A percentile compares a stretch with the other conserved stretches of the same genome.
Conservation (phyloP, 2,888 invertebrate species). For the Scaptomyza tumidula region DNA sequence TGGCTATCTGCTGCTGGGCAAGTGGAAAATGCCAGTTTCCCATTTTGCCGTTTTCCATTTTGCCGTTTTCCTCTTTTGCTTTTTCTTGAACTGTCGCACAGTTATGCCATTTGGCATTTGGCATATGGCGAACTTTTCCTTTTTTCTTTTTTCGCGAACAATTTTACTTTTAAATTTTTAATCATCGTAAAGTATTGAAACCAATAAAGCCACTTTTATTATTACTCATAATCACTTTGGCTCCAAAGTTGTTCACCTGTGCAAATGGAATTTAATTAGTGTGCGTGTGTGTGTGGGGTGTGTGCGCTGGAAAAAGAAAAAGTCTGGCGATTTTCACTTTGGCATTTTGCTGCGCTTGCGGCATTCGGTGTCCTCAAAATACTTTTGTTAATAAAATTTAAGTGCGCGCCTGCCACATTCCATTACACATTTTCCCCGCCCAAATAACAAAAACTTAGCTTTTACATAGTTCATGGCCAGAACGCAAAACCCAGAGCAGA, state of each 20-base stretch:
- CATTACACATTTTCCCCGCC: constrained; percentile 15
- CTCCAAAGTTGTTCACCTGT: constrained; percentile 27
- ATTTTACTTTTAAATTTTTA: constrained; percentile 26
- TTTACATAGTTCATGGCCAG: constrained; percentile 62
- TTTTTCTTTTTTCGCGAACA: constrained; percentile 22
- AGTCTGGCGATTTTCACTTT: constrained; percentile 39
- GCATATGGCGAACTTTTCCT: constrained; percentile 24
- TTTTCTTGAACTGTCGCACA: constrained; percentile 22
- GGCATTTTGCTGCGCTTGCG: constrained; percentile 56
- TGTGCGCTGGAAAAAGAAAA: constrained; percentile 11
- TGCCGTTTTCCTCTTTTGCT: constrained; percentile 32
- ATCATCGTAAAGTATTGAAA: constrained; percentile 3
- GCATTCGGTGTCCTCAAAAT: constrained; percentile 57
- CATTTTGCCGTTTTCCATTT: constrained; percentile 43
- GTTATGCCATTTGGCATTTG: constrained; percentile 40
- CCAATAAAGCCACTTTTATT: constrained; percentile 3
- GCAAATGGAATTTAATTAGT: constrained; percentile 59
- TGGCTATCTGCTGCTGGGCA: constrained; percentile 51
- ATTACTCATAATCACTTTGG: constrained; percentile 16
- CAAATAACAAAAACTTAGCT: constrained; percentile 59
- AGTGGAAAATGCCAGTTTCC: constrained; percentile 70
- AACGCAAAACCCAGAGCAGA: not conserved
- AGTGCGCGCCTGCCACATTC: constrained; percentile 40
- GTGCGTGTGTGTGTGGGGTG: constrained; percentile 34
- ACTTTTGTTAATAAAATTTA: constrained; percentile 60